phyloP scores from a whole-genome alignment of 2,888 invertebrate genomes.

The Nomada lathburiana region DNA sequence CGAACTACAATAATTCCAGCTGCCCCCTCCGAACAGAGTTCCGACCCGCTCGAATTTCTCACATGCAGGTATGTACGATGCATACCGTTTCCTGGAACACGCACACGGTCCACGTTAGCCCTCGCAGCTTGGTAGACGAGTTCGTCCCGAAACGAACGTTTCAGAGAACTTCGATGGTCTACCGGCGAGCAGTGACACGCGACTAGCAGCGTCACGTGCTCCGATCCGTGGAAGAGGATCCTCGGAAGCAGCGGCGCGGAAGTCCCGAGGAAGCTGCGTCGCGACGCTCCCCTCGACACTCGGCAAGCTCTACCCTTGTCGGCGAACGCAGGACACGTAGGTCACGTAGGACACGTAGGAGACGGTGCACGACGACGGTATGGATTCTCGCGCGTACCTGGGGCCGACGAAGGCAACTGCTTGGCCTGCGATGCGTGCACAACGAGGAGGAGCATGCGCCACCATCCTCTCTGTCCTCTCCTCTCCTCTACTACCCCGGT shows the following conservation, averaged over 20 bases:
- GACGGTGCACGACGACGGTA: constrained; percentile 54
- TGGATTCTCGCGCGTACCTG: constrained; percentile 72
- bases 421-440: constrained; percentile 60
- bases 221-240: background rate
- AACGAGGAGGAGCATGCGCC: constrained; percentile 77
- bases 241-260: constrained; percentile 35
- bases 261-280: constrained; percentile 43
- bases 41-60: too few species aligned
- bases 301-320: constrained; percentile 11
- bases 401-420: constrained; percentile 56
- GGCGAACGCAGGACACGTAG: background rate
- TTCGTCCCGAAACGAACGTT: background rate
- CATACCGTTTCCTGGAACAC: too few species aligned
- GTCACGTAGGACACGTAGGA: constrained; percentile 12
- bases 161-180: background rate
- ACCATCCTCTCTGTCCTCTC: constrained; percentile 36
- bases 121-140: background rate
- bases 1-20: too few species aligned
- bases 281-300: constrained; percentile 11
- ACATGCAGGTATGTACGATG: too few species aligned
- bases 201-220: constrained; percentile 62
- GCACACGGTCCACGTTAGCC: too few species aligned
- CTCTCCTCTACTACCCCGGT: background rate
- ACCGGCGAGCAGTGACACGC: constrained; percentile 57
- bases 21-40: too few species aligned